These are phyloP conservation scores for Platysternon megacephalum DNA, from an alignment of 2,113 vertebrate genomes.

Conservation along the genomic window DNA sequence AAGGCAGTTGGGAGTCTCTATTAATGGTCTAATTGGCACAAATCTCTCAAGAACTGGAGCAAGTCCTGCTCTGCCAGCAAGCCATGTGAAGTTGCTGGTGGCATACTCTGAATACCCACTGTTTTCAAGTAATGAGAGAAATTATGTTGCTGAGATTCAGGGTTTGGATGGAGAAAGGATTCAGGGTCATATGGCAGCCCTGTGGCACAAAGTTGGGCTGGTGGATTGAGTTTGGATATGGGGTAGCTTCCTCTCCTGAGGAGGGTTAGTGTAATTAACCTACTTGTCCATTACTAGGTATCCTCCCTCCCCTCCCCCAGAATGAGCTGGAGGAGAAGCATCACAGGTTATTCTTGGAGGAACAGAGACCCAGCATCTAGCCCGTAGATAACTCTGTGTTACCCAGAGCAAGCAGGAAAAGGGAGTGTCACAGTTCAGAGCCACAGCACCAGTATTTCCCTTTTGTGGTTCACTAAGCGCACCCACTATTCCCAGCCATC, in stretches of 20 bases:
- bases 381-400: fast-evolving
- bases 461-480: no score
- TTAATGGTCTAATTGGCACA: neutral
- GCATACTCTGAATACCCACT: neutral
- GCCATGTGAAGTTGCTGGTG: neutral
- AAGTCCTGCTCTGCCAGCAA: neutral
- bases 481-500: neutral
- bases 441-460: no score
- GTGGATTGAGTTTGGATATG: no score
- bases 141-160: neutral
- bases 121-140: neutral
- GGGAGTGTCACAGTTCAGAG: no score
- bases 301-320: neutral
- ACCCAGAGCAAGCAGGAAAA: no score
- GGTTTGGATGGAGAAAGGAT: neutral
- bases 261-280: neutral
- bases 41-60: no score
- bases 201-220: neutral
- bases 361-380: neutral
- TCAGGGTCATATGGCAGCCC: neutral
- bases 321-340: neutral
- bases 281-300: neutral
- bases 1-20: neutral
- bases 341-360: neutral
- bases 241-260: no score